A percentile compares a stretch with the other conserved stretches of the same genome.
phyloP scores from a whole-genome alignment of 2,888 invertebrate genomes.

The Lithophane leautieri region DNA sequence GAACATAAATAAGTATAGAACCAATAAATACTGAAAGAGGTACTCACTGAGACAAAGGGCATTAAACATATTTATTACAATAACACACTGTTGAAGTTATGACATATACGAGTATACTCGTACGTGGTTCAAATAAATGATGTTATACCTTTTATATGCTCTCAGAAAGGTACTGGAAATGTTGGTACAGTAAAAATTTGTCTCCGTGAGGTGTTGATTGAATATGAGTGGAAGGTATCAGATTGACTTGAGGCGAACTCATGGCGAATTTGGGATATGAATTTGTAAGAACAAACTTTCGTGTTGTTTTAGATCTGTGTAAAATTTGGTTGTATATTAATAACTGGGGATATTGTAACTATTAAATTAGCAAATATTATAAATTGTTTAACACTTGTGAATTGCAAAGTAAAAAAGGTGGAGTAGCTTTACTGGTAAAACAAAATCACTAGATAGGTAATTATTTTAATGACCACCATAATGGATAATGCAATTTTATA shows the following conservation, averaged over 20 bases:
- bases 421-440: background rate
- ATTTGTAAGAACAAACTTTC: background rate
- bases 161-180: constrained; percentile 32
- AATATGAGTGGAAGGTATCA: background rate
- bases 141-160: constrained; percentile 16
- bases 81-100: constrained; percentile 60
- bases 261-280: background rate
- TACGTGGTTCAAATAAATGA: constrained; percentile 38
- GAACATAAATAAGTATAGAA: constrained; percentile 64
- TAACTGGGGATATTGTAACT: background rate
- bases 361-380: background rate
- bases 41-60: constrained; percentile 70
- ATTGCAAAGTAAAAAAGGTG: background rate
- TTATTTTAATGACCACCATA: constrained; percentile 4
- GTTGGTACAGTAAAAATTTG: background rate
- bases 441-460: background rate
- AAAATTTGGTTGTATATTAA: background rate
- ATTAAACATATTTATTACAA: constrained; percentile 73
- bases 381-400: background rate
- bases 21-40: constrained; percentile 66
- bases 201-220: background rate
- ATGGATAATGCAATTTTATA: background rate
- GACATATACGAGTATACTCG: constrained; percentile 38
- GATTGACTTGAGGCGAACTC: constrained; percentile 2
- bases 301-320: background rate